Conservation (phyloP, 2,797 vertebrate species). For the Rhincodon typus region DNA sequence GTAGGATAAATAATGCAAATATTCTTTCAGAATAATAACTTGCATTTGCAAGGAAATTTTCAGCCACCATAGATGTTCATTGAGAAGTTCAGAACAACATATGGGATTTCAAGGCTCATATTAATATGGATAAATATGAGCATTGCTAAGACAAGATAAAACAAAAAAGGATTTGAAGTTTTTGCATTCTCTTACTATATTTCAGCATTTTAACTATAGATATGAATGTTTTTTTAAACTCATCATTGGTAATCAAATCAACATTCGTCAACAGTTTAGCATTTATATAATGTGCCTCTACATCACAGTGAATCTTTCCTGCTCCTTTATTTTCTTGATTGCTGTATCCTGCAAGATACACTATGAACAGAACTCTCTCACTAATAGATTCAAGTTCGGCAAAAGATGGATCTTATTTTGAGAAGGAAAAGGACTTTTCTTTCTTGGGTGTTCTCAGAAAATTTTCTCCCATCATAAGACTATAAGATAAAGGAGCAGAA, state of each 20-base stretch:
- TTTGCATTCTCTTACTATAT: slow-evolving; percentile 1
- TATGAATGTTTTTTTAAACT: background rate
- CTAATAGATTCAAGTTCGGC: background rate
- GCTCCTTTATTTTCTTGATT: background rate
- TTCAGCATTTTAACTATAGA: background rate
- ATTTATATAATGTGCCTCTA: background rate
- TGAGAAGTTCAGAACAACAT: background rate
- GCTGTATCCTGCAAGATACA: background rate
- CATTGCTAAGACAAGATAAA: background rate
- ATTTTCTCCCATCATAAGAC: background rate
- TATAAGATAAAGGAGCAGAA: too few species aligned
- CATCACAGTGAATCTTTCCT: background rate
- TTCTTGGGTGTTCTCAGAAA: too few species aligned
- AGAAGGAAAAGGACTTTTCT: background rate
- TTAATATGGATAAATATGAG: background rate
- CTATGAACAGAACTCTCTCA: background rate
- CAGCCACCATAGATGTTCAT: background rate
- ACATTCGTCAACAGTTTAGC: background rate
- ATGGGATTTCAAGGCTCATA: background rate
- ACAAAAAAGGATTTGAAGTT: background rate
- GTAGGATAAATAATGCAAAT: background rate
- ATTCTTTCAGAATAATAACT: background rate
- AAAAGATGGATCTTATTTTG: background rate
- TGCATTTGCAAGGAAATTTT: background rate
- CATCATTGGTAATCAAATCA: background rate